These are phyloP conservation scores for Drosophila mayri DNA, from an alignment of 1,140 invertebrate species.

Conservation along the genomic window DNA sequence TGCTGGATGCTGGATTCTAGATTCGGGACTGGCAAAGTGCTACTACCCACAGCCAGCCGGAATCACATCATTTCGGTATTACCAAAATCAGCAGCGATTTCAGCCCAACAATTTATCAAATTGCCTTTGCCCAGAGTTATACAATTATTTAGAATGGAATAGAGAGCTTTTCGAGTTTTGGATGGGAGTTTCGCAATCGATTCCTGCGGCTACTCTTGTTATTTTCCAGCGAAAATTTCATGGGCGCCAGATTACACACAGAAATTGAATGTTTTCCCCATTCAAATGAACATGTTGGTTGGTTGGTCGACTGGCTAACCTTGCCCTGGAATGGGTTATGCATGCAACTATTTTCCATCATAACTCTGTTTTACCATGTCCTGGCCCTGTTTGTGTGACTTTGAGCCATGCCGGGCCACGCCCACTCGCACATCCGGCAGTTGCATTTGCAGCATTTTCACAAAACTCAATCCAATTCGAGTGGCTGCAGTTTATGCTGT, in stretches of 20 bases:
- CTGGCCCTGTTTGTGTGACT: constrained; percentile 12
- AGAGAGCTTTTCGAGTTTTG: constrained; percentile 9
- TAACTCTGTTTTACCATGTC: constrained; percentile 38
- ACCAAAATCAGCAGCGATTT: constrained; percentile 16
- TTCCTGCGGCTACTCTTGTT: constrained; percentile 44
- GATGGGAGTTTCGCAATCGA: constrained; percentile 45
- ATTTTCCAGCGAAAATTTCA: constrained; percentile 23
- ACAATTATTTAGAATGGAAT: constrained; percentile 26
- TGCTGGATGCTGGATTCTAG: neutral
- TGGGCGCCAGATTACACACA: constrained; percentile 7
- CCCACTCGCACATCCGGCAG: constrained; percentile 10
- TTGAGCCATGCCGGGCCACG: neutral
- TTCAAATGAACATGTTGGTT: constrained; percentile 27
- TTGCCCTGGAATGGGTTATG: constrained; percentile 14
- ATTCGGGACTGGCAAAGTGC: constrained; percentile 14
- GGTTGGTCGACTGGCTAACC: constrained; percentile 9
- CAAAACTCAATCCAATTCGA: constrained; percentile 68
- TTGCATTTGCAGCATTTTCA: constrained; percentile 20
- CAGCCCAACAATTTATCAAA: constrained; percentile 37
- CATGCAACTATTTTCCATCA: constrained; percentile 34
- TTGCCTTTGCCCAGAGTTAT: constrained; percentile 33
- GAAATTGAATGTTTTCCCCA: constrained; percentile 17
- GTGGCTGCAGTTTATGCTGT: constrained; percentile 69
- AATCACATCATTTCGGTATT: constrained; percentile 31
- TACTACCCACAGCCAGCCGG: neutral